These are phyloP conservation scores for Castor canadensis DNA, from an alignment of 2,113 vertebrate genomes.

Conservation along the genomic window DNA sequence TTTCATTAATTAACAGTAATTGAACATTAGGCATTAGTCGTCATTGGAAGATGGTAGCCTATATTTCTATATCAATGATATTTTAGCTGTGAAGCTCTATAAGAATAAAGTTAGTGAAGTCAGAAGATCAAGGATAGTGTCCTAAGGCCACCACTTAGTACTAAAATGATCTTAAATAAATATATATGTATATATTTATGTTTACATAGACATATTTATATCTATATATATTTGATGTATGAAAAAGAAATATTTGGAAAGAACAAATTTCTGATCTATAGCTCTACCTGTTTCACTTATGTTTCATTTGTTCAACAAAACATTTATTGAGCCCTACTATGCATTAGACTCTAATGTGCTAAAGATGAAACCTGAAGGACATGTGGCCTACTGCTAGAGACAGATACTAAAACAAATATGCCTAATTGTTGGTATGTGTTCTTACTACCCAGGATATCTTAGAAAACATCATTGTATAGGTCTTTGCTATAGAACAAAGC, in stretches of 20 bases:
- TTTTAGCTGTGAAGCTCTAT: background rate
- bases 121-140: background rate
- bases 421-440: background rate
- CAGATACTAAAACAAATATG: background rate
- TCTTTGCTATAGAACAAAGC: background rate
- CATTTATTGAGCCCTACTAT: background rate
- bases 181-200: no score
- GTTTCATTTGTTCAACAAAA: constrained; percentile 7
- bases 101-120: background rate
- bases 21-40: no score
- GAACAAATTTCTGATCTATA: background rate
- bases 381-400: background rate
- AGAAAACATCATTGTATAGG: background rate
- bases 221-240: no score
- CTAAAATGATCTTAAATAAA: background rate
- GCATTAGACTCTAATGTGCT: background rate
- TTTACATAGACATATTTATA: no score
- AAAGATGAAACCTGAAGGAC: background rate
- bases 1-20: no score
- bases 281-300: background rate
- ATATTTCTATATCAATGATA: background rate
- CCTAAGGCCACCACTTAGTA: background rate
- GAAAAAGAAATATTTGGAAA: background rate
- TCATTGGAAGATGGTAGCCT: no score
- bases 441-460: background rate